These are phyloP conservation scores for Thomomys bottae DNA, from an alignment of 2,113 vertebrate species.

Conservation along the genomic window DNA sequence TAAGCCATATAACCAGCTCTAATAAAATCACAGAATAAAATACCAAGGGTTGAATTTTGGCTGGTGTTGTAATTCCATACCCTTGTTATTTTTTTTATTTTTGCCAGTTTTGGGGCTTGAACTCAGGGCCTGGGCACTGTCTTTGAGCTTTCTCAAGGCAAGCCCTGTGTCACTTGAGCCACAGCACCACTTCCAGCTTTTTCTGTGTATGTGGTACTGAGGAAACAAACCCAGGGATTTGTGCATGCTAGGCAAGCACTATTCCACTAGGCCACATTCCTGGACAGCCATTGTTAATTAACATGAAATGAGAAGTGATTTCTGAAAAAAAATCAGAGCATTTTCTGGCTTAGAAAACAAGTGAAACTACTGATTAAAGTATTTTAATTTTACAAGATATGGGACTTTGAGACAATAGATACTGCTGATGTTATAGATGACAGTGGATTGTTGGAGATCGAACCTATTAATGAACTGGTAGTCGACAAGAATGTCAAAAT, in stretches of 20 bases:
- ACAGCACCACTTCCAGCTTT: no score
- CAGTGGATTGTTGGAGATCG: conserved; percentile 88
- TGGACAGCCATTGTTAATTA: conserved; percentile 18
- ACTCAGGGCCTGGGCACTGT: no score
- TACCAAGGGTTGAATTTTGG: neutral
- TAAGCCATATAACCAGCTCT: no score
- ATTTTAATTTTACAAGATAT: conserved; percentile 85
- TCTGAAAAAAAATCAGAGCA: neutral
- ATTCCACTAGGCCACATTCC: no score
- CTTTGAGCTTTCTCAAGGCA: no score
- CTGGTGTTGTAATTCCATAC: neutral
- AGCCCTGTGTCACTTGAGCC: no score
- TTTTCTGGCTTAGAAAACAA: conserved; percentile 37
- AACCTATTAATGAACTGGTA: conserved; percentile 93
- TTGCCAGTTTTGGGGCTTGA: no score
- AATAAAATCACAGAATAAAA: no score
- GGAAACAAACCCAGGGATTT: no score
- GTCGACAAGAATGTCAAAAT: conserved; percentile 91
- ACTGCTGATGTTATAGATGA: conserved; percentile 87
- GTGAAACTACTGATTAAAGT: conserved; percentile 7
- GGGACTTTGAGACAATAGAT: conserved; percentile 94
- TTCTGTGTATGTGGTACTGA: no score
- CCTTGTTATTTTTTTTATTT: no score
- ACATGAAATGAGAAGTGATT: conserved; percentile 20
- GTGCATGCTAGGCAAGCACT: no score